Base-by-base conservation (phyloP, 2,113 vertebrate genomes). In the Gambusia affinis region DNA sequence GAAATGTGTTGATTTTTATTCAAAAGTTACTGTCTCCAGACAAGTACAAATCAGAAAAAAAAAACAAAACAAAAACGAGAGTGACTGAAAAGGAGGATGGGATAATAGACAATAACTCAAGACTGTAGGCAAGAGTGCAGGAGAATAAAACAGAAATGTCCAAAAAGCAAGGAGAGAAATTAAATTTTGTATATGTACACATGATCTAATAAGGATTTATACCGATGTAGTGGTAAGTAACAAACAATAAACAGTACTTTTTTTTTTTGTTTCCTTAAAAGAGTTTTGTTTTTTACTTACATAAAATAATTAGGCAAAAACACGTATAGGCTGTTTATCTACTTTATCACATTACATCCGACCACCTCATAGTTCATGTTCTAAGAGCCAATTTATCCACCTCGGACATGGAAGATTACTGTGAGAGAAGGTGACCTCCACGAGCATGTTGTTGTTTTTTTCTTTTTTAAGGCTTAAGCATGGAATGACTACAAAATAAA, bases 21-120 rank as follows among this genome's bases (percentile, higher is more conserved):
- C 95, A 97, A 99, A 99, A 99, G 96, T 97, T 98, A 98, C 97
- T 98, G 98, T 98, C 97, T 98, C 96, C 97, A 98, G 97, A 99
- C 96, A 98, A 97, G 97, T 99, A 99, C 97, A 99, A 99, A 98
- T 98, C 97, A 98, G 97, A 97, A 92, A 42, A 99, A 99, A 96
- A 37, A 37, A 37, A 37, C 0, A 2, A 35, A 37, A 10, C 1
- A 37, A 37, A 35, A 35, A 35, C 35, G 10, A 98, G 96, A 96
- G 96, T 98, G 97, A 96, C 97, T 96, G 96, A 97, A 96, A 57
- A 35, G 97, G 96, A 97, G 95, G 96, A 95, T 96, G 96, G 96
- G 96, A 90, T 96, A 97, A 97, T 85, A 91, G 96, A 98, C 96
- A 96, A 96, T 95, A 97, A 96, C 95, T 96, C 94, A 96, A 71